Evolutionary conservation across 2,113 vertebrate species (phyloP).

Genomic region (Seriola dumerili): DNA sequence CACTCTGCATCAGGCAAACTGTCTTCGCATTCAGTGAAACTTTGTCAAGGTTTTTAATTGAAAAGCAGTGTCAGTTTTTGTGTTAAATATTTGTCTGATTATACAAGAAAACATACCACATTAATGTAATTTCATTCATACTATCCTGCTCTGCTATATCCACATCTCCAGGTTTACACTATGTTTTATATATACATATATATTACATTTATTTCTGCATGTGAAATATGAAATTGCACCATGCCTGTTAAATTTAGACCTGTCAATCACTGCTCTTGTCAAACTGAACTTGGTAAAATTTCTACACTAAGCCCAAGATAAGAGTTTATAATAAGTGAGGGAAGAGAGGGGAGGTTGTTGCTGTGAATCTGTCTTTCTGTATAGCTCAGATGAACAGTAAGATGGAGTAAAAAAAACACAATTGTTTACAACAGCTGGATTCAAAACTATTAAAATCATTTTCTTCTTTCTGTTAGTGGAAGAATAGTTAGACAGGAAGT

Average conservation of each 20-base stretch:
- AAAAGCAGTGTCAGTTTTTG: not conserved
- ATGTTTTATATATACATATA: not conserved
- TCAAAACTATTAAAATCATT: not conserved
- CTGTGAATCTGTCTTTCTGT: slow-evolving; percentile 8
- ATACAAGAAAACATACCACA: slow-evolving; percentile 26
- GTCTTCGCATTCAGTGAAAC: not conserved
- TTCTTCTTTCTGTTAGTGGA: not conserved
- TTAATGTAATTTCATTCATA: not conserved
- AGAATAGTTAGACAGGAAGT: not conserved
- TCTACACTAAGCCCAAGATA: slow-evolving; percentile 9
- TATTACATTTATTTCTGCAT: not conserved
- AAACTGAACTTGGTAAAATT: slow-evolving; percentile 21
- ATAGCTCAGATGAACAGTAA: not conserved
- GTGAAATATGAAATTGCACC: not conserved
- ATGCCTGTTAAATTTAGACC: slow-evolving; percentile 26
- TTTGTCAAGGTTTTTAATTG: not conserved
- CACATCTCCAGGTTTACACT: not conserved
- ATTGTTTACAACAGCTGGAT: not conserved
- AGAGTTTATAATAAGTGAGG: not conserved
- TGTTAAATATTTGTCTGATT: not conserved
- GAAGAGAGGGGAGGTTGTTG: slow-evolving; percentile 4
- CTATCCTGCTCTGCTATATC: not conserved
- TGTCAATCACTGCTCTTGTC: slow-evolving; percentile 25
- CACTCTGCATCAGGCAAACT: not conserved
- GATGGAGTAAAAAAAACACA: slow-evolving; percentile 14